These are phyloP conservation scores for Machaerirhynchus nigripectus DNA, from an alignment of 2,113 vertebrate genomes.

Conservation along the genomic window DNA sequence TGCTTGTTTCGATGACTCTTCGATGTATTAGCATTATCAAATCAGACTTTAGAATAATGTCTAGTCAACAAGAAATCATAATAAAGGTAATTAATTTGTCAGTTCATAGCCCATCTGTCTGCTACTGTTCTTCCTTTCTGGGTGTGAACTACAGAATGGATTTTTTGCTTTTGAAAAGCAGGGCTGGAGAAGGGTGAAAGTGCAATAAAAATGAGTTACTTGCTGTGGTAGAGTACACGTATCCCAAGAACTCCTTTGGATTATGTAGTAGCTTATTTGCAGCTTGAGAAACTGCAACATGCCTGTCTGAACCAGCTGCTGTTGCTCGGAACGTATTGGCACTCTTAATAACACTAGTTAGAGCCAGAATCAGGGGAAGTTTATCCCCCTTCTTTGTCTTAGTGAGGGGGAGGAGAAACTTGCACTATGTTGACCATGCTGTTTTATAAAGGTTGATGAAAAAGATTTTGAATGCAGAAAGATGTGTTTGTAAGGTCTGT, in stretches of 20 bases:
- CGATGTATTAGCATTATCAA: not conserved
- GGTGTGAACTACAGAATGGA: not conserved
- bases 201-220: not conserved
- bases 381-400: not conserved
- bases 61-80: not conserved
- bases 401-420: not conserved
- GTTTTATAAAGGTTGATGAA: not conserved
- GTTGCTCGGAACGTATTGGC: rapidly evolving
- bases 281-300: not conserved
- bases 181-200: not conserved
- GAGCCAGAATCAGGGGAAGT: not conserved
- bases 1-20: not conserved
- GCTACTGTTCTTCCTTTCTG: not conserved
- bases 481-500: not conserved
- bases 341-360: not conserved
- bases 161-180: not conserved
- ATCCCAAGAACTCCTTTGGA: not conserved
- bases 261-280: not conserved
- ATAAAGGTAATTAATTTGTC: not conserved
- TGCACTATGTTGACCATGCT: not conserved
- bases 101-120: not conserved
- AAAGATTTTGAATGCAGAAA: not conserved
- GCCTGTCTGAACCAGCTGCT: not conserved
- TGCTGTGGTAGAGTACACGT: rapidly evolving
- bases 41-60: not conserved